Percentiles rank a stretch among this genome's conserved stretches.
These are phyloP conservation scores for Sebastes aleutianus DNA, from an alignment of 2,797 vertebrate genomes.

Conservation along the genomic window DNA sequence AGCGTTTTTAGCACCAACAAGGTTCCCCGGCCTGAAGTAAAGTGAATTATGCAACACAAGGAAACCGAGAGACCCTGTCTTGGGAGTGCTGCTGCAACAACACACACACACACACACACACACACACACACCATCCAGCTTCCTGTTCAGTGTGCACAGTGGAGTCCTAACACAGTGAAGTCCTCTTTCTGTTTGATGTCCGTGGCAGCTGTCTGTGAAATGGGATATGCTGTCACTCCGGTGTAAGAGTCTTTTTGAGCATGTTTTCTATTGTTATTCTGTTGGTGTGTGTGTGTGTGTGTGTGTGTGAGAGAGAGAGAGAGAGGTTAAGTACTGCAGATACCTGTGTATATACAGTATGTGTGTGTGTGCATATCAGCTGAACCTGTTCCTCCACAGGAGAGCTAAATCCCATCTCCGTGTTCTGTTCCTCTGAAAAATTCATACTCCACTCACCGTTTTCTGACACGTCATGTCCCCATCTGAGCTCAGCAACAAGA, in stretches of 20 bases:
- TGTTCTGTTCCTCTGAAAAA: slow-evolving; percentile 50
- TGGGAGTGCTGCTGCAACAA: slow-evolving; percentile 25
- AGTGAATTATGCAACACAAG: slow-evolving; percentile 72
- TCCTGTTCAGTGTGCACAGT: slow-evolving; percentile 10
- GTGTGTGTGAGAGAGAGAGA: background rate
- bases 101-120: background rate
- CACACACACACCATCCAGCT: background rate
- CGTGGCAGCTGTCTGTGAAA: slow-evolving; percentile 48
- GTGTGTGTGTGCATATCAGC: background rate
- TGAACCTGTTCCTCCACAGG: slow-evolving; percentile 19
- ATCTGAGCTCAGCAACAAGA: slow-evolving; percentile 20
- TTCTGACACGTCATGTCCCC: slow-evolving; percentile 36
- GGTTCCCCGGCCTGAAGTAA: slow-evolving; percentile 50
- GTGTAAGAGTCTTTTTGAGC: slow-evolving; percentile 23
- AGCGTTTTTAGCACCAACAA: slow-evolving; percentile 37
- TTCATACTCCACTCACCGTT: slow-evolving; percentile 30
- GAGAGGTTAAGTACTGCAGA: slow-evolving; percentile 22
- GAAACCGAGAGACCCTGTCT: slow-evolving; percentile 55
- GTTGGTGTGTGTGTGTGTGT: background rate
- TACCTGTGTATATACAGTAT: background rate
- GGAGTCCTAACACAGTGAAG: slow-evolving; percentile 3
- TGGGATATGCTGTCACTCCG: slow-evolving; percentile 28
- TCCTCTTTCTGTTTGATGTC: slow-evolving; percentile 33
- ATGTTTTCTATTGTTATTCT: slow-evolving; percentile 36
- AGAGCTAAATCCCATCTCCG: slow-evolving; percentile 44